Evolutionary conservation across 2,797 vertebrate genomes (phyloP).

Genomic region (Onychomys torridus): DNA sequence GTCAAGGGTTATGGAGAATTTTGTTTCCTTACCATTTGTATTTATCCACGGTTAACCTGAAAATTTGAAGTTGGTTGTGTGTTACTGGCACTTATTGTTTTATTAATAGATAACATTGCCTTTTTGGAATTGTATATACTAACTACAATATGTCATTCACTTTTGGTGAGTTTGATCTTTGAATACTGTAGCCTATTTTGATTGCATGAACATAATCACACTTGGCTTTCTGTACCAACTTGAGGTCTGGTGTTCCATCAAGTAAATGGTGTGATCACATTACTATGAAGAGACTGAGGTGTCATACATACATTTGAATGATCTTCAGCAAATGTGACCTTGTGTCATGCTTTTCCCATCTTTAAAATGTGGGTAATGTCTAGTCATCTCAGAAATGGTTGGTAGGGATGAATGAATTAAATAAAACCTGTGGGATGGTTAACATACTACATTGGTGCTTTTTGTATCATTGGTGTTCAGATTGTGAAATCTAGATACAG

Average conservation of each 20-base stretch:
- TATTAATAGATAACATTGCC: not conserved
- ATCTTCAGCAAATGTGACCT: not conserved
- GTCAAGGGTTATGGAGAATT: not conserved
- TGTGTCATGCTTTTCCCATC: slow-evolving; percentile 1
- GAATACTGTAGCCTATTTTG: not conserved
- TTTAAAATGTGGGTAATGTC: slow-evolving; percentile 29
- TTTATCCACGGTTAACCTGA: not conserved
- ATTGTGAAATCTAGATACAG: slow-evolving; percentile 42
- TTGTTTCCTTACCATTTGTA: not conserved
- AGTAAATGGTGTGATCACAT: slow-evolving; percentile 11
- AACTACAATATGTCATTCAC: not conserved
- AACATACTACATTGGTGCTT: not conserved
- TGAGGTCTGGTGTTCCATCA: not conserved
- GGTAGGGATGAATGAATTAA: slow-evolving; percentile 14
- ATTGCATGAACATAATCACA: not conserved
- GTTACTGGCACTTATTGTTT: not conserved
- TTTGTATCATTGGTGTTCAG: not conserved
- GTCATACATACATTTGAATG: not conserved
- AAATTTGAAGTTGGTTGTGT: not conserved
- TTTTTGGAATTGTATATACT: slow-evolving; percentile 16
- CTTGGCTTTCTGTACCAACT: not conserved
- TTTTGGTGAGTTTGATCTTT: slow-evolving; percentile 5
- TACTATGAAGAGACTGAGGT: not conserved
- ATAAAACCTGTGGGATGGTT: not conserved
- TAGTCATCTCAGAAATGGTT: not conserved